These are phyloP conservation scores for Sciurus carolinensis DNA, from an alignment of 2,797 vertebrate species.

Conservation along the genomic window DNA sequence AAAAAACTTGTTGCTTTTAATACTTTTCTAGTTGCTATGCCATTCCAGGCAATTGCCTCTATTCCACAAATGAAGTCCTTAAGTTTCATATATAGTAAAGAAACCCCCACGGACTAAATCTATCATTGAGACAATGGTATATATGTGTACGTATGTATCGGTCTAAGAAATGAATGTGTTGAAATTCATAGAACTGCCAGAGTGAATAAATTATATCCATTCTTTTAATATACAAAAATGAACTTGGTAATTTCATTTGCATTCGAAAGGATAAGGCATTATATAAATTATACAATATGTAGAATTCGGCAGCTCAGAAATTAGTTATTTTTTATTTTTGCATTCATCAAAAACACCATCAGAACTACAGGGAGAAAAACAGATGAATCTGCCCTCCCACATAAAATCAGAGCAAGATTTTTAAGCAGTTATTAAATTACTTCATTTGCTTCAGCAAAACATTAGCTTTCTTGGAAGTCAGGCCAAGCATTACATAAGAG, in stretches of 20 bases:
- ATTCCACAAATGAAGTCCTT: neutral
- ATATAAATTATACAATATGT: constrained; percentile 78
- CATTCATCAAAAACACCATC: constrained; percentile 87
- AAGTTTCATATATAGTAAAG: neutral
- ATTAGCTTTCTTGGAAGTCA: constrained; percentile 89
- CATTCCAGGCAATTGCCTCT: neutral
- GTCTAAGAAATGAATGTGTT: neutral
- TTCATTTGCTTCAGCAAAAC: constrained; percentile 88
- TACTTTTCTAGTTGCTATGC: constrained; percentile 37
- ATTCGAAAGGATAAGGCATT: constrained; percentile 45
- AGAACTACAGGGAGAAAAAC: constrained; percentile 79
- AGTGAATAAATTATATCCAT: neutral
- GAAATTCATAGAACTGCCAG: constrained; percentile 6
- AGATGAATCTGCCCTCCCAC: constrained; percentile 87
- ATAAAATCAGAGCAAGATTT: constrained; percentile 86
- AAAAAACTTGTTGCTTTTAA: neutral
- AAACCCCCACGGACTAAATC: neutral
- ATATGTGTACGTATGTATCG: neutral
- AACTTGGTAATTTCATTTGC: constrained; percentile 10
- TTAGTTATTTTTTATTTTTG: constrained; percentile 81
- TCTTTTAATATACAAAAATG: constrained; percentile 58
- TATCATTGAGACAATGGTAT: neutral
- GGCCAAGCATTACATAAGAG: constrained; percentile 87
- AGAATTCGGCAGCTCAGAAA: constrained; percentile 78
- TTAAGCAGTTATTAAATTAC: constrained; percentile 89